phyloP scores from a whole-genome alignment of 1,140 invertebrate species.

The Protaetia brevitarsis region DNA sequence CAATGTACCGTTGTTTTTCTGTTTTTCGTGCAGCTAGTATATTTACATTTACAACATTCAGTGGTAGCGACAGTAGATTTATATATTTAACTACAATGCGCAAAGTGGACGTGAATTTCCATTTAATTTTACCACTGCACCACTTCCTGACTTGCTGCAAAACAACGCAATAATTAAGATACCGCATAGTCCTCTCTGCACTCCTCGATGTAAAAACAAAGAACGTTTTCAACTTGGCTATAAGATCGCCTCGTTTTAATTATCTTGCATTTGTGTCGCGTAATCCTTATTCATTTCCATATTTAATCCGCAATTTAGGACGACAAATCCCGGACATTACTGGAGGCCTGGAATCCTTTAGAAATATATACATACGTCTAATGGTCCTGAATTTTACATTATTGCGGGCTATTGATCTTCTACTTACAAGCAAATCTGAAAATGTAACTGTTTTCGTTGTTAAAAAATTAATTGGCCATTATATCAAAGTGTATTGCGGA shows the following conservation, averaged over 20 bases:
- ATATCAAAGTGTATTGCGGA: too few species aligned
- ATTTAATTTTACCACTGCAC: not conserved
- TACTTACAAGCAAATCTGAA: too few species aligned
- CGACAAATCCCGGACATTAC: not conserved
- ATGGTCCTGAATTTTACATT: not conserved
- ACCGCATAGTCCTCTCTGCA: not conserved
- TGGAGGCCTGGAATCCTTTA: not conserved
- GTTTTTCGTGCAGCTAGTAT: too few species aligned
- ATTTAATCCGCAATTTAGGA: slow-evolving; percentile 6
- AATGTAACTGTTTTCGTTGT: too few species aligned
- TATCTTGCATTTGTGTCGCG: not conserved
- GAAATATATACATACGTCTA: not conserved
- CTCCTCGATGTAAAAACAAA: not conserved
- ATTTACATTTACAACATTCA: too few species aligned
- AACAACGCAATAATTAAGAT: slow-evolving; percentile 4
- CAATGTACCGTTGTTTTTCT: too few species aligned
- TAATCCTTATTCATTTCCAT: slow-evolving; percentile 9
- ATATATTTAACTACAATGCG: not conserved
- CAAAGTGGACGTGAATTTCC: not conserved
- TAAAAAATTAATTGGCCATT: too few species aligned
- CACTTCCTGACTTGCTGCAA: not conserved
- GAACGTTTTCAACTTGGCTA: not conserved
- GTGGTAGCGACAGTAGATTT: too few species aligned
- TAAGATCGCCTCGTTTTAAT: not conserved
- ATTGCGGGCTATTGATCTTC: too few species aligned